Conservation (phyloP, 35 echinoderm and acorn worm species). For the Acanthaster planci region DNA sequence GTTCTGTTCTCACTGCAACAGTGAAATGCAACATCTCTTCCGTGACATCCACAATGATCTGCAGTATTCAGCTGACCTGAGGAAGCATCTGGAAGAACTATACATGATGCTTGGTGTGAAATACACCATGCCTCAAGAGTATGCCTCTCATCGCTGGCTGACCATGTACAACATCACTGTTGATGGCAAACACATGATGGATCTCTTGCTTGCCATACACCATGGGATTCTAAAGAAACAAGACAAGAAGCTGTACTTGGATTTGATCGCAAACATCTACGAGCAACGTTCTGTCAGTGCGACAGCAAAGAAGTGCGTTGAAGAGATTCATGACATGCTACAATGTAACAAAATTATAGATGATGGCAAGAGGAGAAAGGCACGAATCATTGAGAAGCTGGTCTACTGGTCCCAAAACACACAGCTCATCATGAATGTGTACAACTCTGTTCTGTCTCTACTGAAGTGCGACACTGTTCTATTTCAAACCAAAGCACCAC, state of each 20-base stretch:
- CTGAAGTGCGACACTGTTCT: constrained; percentile 18
- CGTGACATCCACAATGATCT: constrained; percentile 22
- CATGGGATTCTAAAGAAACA: no score
- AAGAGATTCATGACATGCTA: not conserved
- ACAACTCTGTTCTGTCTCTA: constrained; percentile 20
- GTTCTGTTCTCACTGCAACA: constrained; percentile 23
- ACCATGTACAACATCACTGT: constrained; percentile 18
- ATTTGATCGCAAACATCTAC: constrained; percentile 8
- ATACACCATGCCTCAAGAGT: constrained; percentile 35
- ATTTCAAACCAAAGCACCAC: not conserved
- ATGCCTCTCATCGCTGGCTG: constrained; percentile 19
- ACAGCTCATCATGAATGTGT: constrained; percentile 33
- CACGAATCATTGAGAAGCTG: constrained; percentile 38
- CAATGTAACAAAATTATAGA: constrained; percentile 21
- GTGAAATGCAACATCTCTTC: constrained; percentile 30
- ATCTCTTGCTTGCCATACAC: no score
- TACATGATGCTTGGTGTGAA: constrained; percentile 28
- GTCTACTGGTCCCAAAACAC: constrained; percentile 21
- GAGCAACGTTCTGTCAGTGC: not conserved
- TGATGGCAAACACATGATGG: no score
- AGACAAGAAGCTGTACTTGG: no score
- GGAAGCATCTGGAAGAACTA: not conserved
- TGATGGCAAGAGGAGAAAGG: constrained; percentile 16
- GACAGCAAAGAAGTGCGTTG: constrained; percentile 1
- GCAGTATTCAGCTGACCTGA: constrained; percentile 42